Base-by-base conservation (phyloP, 2,797 vertebrate species). In the Mastacembelus armatus region DNA sequence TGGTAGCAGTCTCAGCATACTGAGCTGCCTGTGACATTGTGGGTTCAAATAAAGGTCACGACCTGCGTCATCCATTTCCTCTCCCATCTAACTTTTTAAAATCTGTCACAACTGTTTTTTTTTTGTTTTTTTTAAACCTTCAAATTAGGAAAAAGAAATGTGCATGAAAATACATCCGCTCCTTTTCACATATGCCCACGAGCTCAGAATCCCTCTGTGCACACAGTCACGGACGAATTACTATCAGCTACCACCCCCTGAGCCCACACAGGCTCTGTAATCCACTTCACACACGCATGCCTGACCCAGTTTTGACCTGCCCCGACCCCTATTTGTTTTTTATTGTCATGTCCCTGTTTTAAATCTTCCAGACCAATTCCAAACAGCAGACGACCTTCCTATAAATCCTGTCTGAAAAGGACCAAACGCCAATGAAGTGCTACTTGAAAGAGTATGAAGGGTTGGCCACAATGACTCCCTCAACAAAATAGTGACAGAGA, bases 311-410 rank as follows among this genome's bases (percentile, higher is more conserved):
- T 65, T 6, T 64, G 68, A 83, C 71, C 79, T 40, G 70, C 16
- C 55, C 38, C 67, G 79, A 87, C 81, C 84, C 59, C 65, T 32
- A 66, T 85, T 78, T 81, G 64, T 56, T 84, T 79, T 36, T 74
- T 71, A 71, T 65, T 7, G 10, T n/a, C 12, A 1, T 42, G 65
- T 58, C 54, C 22, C 59, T 16, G 14, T 59, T 81, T 80, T 81
- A 86, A 83, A 86, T 85, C 82, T 78, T 56, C 30, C 48, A 38
- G 42, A 14, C 21, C 3, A 24, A 35, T 54, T 63, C 58, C 1
- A 12, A 63, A 50, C 27, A 61, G 54, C 48, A 35, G 30, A 22
- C 33, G 64, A 56, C 18, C 47, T n/a, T 6, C 24, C 21, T 43
- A 81, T 82, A 83, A 80, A 86, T 85, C 82, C 79, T 60, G 16